phyloP scores from a whole-genome alignment of 30 jellyfish, hydroid and myxozoan species.

The Mastigias papua region DNA sequence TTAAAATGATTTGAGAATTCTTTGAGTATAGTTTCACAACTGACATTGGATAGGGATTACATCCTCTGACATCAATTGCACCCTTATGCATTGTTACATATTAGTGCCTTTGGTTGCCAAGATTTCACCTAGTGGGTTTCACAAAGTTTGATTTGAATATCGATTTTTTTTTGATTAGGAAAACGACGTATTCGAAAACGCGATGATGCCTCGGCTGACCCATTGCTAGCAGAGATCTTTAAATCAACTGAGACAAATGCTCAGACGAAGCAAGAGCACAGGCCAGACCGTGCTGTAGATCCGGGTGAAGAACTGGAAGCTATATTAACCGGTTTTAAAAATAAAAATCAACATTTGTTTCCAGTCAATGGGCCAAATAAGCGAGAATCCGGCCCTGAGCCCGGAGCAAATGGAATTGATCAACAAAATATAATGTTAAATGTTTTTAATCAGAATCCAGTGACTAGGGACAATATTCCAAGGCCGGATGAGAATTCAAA shows the following conservation, averaged over 20 bases:
- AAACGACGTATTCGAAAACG: constrained; percentile 71
- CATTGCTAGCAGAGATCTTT: constrained; percentile 74
- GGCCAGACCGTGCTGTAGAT: constrained; percentile 78
- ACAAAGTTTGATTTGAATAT: neutral
- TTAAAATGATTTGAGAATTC: too few relatives aligned
- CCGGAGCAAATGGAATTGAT: constrained; percentile 38
- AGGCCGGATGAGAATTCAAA: constrained; percentile 38
- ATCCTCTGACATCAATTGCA: too few relatives aligned
- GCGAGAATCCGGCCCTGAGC: constrained; percentile 73
- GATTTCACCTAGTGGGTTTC: too few relatives aligned
- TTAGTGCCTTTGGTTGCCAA: too few relatives aligned
- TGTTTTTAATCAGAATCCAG: constrained; percentile 2
- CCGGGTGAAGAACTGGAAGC: constrained; percentile 83
- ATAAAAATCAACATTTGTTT: constrained; percentile 58
- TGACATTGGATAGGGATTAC: too few relatives aligned
- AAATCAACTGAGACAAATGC: constrained; percentile 52
- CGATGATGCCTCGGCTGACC: constrained; percentile 74
- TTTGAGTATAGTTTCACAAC: too few relatives aligned
- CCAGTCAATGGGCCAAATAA: constrained; percentile 55
- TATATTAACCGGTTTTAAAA: constrained; percentile 54
- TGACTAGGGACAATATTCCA: constrained; percentile 55
- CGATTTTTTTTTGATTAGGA: constrained; percentile 21
- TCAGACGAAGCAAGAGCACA: constrained; percentile 45
- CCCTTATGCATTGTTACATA: too few relatives aligned
- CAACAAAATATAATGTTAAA: constrained; percentile 32